A percentile compares a stretch with the other conserved stretches of the same genome.
Conservation (phyloP, 2,113 vertebrate species). For the Porphyrio hochstetteri region DNA sequence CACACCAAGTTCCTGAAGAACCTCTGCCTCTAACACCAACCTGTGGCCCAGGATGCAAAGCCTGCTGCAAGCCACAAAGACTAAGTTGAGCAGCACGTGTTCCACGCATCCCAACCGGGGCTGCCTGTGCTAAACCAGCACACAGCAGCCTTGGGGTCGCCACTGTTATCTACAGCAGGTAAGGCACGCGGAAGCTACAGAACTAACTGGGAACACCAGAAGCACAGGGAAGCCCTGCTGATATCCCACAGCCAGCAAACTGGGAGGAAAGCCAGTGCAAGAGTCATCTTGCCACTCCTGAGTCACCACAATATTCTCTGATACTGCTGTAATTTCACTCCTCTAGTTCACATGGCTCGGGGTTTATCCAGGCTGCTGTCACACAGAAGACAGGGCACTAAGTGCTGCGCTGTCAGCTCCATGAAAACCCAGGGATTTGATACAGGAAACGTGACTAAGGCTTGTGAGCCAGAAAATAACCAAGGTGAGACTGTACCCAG, state of each 20-base stretch:
- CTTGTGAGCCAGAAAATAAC: not conserved
- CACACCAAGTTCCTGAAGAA: not conserved
- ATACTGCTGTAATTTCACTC: not conserved
- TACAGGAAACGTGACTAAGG: not conserved
- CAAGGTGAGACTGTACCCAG: not conserved
- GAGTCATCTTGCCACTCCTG: fast-evolving
- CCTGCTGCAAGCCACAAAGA: not conserved
- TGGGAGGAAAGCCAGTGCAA: not conserved
- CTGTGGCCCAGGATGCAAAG: not conserved
- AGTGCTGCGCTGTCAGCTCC: not conserved
- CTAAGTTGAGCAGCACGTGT: not conserved
- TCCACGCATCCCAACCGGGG: not conserved
- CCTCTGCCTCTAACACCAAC: not conserved
- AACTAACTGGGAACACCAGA: not conserved
- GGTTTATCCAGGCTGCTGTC: not conserved
- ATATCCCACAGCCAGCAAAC: not conserved
- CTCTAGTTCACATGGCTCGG: not conserved
- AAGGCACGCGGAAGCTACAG: not conserved
- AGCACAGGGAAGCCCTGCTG: not conserved
- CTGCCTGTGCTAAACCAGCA: not conserved
- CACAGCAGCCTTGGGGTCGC: not conserved
- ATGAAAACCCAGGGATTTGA: not conserved
- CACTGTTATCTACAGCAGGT: not conserved
- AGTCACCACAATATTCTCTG: not conserved
- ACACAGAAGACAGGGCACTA: not conserved